phyloP scores from a whole-genome alignment of 1,140 invertebrate species.

The Aricia agestis region DNA sequence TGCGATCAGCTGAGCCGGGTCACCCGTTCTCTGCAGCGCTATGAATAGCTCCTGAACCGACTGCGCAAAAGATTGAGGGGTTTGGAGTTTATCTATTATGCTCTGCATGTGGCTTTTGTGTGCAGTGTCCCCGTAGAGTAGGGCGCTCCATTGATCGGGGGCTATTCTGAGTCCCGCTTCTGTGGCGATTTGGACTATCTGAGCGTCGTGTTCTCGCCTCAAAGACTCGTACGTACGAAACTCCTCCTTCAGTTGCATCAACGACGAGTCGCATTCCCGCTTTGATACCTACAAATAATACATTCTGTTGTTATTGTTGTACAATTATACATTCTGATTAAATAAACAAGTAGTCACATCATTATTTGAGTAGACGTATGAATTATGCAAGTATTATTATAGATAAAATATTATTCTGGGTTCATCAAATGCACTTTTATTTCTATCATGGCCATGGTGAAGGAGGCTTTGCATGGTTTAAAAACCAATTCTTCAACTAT shows the following conservation, averaged over 20 bases:
- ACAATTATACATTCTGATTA: no score
- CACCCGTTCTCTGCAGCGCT: constrained; percentile 92
- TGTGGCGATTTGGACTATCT: constrained; percentile 97
- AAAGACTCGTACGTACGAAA: constrained; percentile 96
- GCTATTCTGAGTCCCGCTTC: constrained; percentile 97
- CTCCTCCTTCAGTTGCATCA: constrained; percentile 99
- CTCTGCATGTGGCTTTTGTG: constrained; percentile 99
- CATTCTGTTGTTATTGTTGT: no score
- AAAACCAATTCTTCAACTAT: no score
- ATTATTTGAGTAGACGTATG: no score
- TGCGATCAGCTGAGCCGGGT: constrained; percentile 89
- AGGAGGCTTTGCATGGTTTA: no score
- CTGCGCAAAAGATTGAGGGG: constrained; percentile 92
- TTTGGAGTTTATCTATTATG: constrained; percentile 96
- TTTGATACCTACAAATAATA: constrained; percentile 88
- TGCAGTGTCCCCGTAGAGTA: constrained; percentile 95
- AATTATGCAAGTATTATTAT: no score
- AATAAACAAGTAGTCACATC: no score
- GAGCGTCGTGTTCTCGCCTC: constrained; percentile 97
- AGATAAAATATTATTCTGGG: no score
- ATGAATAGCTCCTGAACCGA: constrained; percentile 95
- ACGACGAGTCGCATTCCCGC: constrained; percentile 96
- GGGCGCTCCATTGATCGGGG: constrained; percentile 98
- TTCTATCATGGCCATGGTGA: no score
- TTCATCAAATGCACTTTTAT: no score